These are phyloP conservation scores for Colistium nudipinnis DNA, from an alignment of 2,113 vertebrate species.

Conservation along the genomic window DNA sequence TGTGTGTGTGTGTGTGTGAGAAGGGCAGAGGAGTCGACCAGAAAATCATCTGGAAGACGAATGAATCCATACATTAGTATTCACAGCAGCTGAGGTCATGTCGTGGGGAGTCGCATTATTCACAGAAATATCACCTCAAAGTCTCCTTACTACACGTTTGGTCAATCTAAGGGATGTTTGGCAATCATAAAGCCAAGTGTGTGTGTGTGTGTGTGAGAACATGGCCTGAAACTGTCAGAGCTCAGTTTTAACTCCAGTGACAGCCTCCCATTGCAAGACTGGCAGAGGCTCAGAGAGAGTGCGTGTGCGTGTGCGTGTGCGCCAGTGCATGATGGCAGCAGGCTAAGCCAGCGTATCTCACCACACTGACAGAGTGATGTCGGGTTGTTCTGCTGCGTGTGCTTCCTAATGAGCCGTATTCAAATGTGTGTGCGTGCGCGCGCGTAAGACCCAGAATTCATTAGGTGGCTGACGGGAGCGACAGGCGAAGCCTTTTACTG, in stretches of 20 bases:
- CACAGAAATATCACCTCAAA: too few relatives aligned
- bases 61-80: too few relatives aligned
- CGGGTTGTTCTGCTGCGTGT: conserved; percentile 29
- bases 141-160: too few relatives aligned
- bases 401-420: conserved; percentile 56
- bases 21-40: too few relatives aligned
- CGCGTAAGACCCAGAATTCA: conserved; percentile 47
- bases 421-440: conserved; percentile 15
- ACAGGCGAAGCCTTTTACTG: conserved; percentile 50
- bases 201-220: conserved; percentile 5
- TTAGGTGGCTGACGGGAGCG: conserved; percentile 48
- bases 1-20: too few relatives aligned
- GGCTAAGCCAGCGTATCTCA: conserved; percentile 44
- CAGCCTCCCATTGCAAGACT: conserved; percentile 45
- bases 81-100: too few relatives aligned
- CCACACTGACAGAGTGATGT: conserved; percentile 26
- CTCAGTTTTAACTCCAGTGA: conserved; percentile 61
- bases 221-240: conserved; percentile 70
- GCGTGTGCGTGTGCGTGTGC: conserved; percentile 15
- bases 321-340: conserved; percentile 30
- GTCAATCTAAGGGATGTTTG: too few relatives aligned
- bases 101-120: too few relatives aligned
- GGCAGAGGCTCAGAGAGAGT: conserved; percentile 36
- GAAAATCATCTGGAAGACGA: too few relatives aligned
- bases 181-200: conserved; percentile 8